Conservation (phyloP, 2,888 invertebrate genomes). For the Cephus nigrinus region DNA sequence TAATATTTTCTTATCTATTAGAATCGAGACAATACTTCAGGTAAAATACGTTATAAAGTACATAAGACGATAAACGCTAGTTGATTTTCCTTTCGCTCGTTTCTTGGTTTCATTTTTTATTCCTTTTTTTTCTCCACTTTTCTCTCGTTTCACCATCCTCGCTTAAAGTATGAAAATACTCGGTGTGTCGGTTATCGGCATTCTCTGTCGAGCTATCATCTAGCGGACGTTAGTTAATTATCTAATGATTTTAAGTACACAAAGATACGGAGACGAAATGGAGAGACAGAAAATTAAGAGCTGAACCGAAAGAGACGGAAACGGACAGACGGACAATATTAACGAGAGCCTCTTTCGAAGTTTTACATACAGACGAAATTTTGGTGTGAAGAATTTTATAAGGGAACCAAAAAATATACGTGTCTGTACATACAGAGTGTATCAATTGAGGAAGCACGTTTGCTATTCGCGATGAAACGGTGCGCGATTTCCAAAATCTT, state of each 20-base stretch:
- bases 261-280: background rate
- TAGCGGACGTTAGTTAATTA: background rate
- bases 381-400: background rate
- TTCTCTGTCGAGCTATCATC: background rate
- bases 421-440: background rate
- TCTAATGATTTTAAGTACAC: constrained; percentile 11
- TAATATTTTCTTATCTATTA: constrained; percentile 27
- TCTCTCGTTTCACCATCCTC: background rate
- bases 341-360: background rate
- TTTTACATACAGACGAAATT: background rate
- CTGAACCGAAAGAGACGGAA: constrained; percentile 4
- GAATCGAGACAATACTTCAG: constrained; percentile 47
- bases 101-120: background rate
- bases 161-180: constrained; percentile 38
- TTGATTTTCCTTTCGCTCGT: constrained; percentile 12
- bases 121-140: background rate
- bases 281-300: constrained; percentile 2
- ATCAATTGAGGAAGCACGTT: too few species aligned
- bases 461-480: too few species aligned
- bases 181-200: constrained; percentile 25
- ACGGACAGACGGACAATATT: constrained; percentile 4
- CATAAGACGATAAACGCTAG: constrained; percentile 30
- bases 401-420: background rate
- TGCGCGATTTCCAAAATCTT: too few species aligned
- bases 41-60: constrained; percentile 31